Base-by-base conservation (phyloP, 2,113 vertebrate genomes). In the Emberiza fucata region DNA sequence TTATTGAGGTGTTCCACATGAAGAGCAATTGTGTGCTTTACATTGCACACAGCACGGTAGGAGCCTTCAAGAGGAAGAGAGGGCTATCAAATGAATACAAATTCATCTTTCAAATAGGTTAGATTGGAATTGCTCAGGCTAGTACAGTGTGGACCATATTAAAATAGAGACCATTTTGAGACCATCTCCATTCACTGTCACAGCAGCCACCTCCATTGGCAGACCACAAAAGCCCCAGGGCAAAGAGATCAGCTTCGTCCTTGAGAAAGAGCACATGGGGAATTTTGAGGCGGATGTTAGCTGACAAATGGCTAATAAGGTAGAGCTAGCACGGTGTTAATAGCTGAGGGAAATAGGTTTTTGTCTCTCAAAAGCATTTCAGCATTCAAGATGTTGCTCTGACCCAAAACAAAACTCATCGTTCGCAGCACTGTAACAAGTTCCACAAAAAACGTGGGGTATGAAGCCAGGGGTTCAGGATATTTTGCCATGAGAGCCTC, bases 1-100 rank as follows among this genome's bases (percentile, higher is more conserved):
- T 96, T 95, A 96, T 94, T 96, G 96, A 95, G 94, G 94, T 96
- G 92, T 94, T 94, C 92, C 95, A 95, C 86, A 88, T 91, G 94
- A 97, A 97, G 81, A 89, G 61, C 92, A 96, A 85, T 95, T 97
- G 89, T 97, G 80, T 95, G 86, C 95, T 95, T 95, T 95, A 84
- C 94, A 93, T 64, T 77, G 91, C 90, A 86, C 88, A 82, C 92
- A 94, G 94, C 95, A 94, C 92, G 6, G 90, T 66, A 95, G 95
- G 88, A 95, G 84, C 78, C 65, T 88, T 94, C 86, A 87, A 77
- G 96, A 92, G 86, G 89, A 93, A 95, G 88, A 95, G 92, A 95
- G 39, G 79, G 39, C 69, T 95, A 94, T 97, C 88, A 97, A 76
- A 97, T 92, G 91, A 96, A 97, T 97, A 97, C 80, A 96, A 90